These are phyloP conservation scores for Moxostoma hubbsi DNA, from an alignment of 2,797 vertebrate species.

Conservation along the genomic window DNA sequence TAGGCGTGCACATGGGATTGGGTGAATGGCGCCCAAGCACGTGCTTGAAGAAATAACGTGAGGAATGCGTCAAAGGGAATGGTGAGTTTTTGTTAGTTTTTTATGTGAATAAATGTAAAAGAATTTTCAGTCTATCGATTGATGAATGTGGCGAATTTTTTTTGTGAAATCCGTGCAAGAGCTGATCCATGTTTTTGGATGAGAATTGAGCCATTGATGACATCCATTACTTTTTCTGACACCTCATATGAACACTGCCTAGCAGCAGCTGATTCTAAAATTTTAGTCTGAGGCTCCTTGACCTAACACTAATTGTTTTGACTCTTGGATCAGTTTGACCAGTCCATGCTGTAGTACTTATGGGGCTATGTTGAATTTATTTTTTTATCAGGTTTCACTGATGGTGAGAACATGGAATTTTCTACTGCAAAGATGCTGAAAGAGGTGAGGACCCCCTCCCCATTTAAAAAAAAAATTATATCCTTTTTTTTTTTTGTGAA, in stretches of 20 bases:
- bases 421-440: too few relatives aligned
- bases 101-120: too few relatives aligned
- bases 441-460: background rate
- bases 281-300: conserved; percentile 47
- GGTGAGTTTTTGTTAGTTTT: too few relatives aligned
- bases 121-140: too few relatives aligned
- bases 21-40: background rate
- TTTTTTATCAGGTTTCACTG: background rate
- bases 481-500: too few relatives aligned
- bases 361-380: background rate
- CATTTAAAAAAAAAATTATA: too few relatives aligned
- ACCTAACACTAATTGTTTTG: background rate
- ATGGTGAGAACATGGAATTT: too few relatives aligned
- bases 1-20: background rate
- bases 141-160: too few relatives aligned
- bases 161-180: too few relatives aligned
- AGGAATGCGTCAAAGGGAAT: too few relatives aligned
- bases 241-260: conserved; percentile 58
- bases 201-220: conserved; percentile 50
- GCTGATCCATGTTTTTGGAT: background rate
- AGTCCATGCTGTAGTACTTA: too few relatives aligned
- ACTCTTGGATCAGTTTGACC: background rate
- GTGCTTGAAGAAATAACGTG: background rate
- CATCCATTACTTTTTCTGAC: conserved; percentile 52
- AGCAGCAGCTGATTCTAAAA: conserved; percentile 52